Evolutionary conservation across 92 coral and sea anemone species (phyloP).

Genomic region (Actinernus sp.): DNA sequence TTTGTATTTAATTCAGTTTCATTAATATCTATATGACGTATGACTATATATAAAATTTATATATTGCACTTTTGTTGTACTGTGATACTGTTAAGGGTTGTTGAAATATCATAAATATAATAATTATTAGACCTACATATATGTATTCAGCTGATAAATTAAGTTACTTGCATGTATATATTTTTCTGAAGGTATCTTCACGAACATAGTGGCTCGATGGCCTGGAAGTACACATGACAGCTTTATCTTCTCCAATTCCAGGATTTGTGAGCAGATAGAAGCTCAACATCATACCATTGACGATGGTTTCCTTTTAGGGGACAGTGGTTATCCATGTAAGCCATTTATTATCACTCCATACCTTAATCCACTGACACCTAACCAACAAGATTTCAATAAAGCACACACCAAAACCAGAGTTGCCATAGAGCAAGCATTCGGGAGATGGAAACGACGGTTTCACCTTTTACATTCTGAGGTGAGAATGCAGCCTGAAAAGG

Average conservation of each 20-base stretch:
- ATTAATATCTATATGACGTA: too few relatives aligned
- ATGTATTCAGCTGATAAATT: too few relatives aligned
- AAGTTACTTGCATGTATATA: too few relatives aligned
- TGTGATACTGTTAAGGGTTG: too few relatives aligned
- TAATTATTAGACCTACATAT: too few relatives aligned
- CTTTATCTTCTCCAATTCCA: conserved; percentile 54
- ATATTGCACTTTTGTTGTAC: too few relatives aligned
- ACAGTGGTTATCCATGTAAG: conserved; percentile 64
- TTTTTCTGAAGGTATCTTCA: conserved; percentile 73
- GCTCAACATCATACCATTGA: conserved; percentile 32
- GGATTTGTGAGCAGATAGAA: conserved; percentile 36
- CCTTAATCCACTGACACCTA: conserved; percentile 41
- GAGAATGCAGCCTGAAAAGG: conserved; percentile 70
- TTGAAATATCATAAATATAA: too few relatives aligned
- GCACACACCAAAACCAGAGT: conserved; percentile 69
- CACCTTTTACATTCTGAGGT: conserved; percentile 62
- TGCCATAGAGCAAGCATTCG: conserved; percentile 66
- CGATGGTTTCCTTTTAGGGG: conserved; percentile 69
- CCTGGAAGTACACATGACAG: conserved; percentile 73
- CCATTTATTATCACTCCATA: conserved; percentile 74
- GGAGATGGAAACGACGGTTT: conserved; percentile 52
- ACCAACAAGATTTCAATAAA: conserved; percentile 51
- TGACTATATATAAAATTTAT: too few relatives aligned
- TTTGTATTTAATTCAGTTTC: too few relatives aligned
- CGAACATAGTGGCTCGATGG: conserved; percentile 63